phyloP scores from a whole-genome alignment of 2,888 invertebrate species.

The Rhagonycha fulva region DNA sequence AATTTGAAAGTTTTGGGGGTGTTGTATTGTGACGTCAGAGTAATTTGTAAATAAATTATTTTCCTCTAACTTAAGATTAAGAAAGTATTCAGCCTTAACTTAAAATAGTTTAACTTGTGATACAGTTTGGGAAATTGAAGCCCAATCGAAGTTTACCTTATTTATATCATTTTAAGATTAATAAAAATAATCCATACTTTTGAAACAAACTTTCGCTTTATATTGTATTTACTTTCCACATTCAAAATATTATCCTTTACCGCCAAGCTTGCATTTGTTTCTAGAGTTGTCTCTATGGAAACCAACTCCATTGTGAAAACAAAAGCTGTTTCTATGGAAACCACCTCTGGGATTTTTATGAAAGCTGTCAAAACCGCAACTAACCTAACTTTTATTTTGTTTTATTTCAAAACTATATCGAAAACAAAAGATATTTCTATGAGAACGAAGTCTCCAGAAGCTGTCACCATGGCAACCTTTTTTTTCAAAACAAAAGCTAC shows the following conservation, averaged over 20 bases:
- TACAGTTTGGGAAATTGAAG: neutral
- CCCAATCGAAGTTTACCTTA: conserved; percentile 7
- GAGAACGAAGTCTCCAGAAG: too few relatives aligned
- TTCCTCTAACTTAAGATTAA: neutral
- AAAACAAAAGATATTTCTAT: too few relatives aligned
- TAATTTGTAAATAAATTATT: neutral
- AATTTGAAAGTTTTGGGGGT: neutral
- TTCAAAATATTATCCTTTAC: too few relatives aligned
- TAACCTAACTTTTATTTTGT: too few relatives aligned
- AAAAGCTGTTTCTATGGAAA: too few relatives aligned
- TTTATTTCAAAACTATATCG: too few relatives aligned
- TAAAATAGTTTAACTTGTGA: conserved; percentile 10
- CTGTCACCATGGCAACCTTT: too few relatives aligned
- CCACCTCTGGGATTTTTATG: too few relatives aligned
- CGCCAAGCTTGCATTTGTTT: too few relatives aligned
- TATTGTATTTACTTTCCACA: neutral
- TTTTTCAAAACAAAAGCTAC: neutral
- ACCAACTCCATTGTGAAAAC: too few relatives aligned
- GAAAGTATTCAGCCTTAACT: neutral
- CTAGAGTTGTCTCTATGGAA: too few relatives aligned
- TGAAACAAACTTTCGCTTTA: neutral
- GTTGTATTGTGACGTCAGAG: neutral
- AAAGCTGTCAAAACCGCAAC: too few relatives aligned
- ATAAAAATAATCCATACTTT: neutral
- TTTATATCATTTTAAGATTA: neutral